Evolutionary conservation across 2,888 invertebrate species (phyloP), one percentile per base, ranked within the genome.

Genomic region (Zonitis immaculata): DNA sequence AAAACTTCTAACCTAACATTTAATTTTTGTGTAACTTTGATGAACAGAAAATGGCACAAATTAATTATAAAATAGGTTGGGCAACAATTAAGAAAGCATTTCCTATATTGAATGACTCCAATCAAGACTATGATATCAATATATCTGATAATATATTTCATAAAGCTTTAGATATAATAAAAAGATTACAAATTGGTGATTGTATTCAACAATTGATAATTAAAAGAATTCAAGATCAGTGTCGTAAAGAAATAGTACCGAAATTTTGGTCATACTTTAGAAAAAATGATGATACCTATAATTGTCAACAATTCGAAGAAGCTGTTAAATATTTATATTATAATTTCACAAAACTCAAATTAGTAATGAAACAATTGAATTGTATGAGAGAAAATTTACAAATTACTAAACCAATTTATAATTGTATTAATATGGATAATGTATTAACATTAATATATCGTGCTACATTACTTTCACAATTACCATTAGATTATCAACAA

Each of bases 401-500:
- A 53, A 76, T 79, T 52, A 73, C 71, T 35, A 78, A 78, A 56
- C 74, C 76, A 3, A 74, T 82, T 44, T 83, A 80, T 65, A 81
- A 81, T 26, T 80, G 82, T 64, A 75, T 72, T 51, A 79, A 80
- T 70, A 73, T 82, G 11, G 67, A 81, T 42, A 73, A 78, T 42
- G 80, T 82, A 20, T 83, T 89, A 57, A 86, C 85, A 67, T 79
- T 86, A 58, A 77, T 86, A 20, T 76, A 89, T 8, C 77, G 84
- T 67, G 81, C 86, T 11, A 80, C 85, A 8, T 68, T 91, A 44
- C 72, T 89, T 11, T 85, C 89, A 6, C 88, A 89, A 65, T 71
- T 90, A 16, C 88, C 89, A 18, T 72, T 86, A 7, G 79, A 86
- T 64, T 86, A 88, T 64, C 84, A 86, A 67, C 74, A 80, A 7